Evolutionary conservation across 23 tunicate genomes (phyloP).

Genomic region (Diplosoma virens): DNA sequence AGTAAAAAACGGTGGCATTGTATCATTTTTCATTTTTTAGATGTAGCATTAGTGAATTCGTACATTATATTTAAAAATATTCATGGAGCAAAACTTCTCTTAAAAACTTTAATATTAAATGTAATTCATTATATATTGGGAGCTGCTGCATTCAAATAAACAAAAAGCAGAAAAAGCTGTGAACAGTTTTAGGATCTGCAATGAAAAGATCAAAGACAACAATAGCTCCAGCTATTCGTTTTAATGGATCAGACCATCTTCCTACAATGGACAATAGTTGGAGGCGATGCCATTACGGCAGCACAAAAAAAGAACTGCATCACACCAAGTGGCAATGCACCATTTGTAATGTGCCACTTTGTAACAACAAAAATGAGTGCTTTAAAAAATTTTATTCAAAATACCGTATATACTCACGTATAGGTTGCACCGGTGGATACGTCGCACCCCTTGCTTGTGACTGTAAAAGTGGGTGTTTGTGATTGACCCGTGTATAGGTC

Average conservation of each 20-base stretch:
- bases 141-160: background rate
- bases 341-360: background rate
- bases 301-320: background rate
- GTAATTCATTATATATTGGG: background rate
- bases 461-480: too few relatives aligned
- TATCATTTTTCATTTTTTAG: constrained; percentile 10
- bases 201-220: constrained; percentile 5
- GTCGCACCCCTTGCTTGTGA: too few relatives aligned
- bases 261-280: background rate
- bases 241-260: background rate
- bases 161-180: background rate
- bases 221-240: background rate
- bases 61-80: background rate
- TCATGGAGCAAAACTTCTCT: background rate
- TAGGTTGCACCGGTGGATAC: too few relatives aligned
- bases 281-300: background rate
- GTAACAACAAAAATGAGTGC: constrained; percentile 11
- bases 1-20: constrained; percentile 29
- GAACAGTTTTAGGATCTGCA: background rate
- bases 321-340: constrained; percentile 13
- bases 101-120: background rate
- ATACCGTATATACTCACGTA: too few relatives aligned
- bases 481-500: too few relatives aligned
- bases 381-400: constrained; percentile 5
- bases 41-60: constrained; percentile 3